Evolutionary conservation across 1,140 invertebrate species (phyloP).

Genomic region (Cotesia typhae): DNA sequence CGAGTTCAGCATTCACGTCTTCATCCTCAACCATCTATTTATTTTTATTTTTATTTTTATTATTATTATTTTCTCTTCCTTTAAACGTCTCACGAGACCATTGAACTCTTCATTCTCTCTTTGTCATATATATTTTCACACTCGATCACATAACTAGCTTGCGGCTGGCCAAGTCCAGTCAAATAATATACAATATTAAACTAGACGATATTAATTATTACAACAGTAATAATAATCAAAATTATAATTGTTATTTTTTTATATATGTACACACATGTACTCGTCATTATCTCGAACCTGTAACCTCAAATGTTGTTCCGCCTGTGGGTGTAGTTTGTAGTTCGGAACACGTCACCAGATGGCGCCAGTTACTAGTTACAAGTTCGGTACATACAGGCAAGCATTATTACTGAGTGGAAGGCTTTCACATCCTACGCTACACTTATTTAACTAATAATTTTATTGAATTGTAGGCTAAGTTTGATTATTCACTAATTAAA

Average conservation of each 20-base stretch:
- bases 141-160: neutral
- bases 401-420: constrained; percentile 49
- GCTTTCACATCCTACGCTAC: constrained; percentile 28
- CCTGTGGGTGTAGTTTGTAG: no score
- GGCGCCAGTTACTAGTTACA: neutral
- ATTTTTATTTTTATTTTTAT: neutral
- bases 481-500: constrained; percentile 18
- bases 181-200: neutral
- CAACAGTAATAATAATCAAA: no score
- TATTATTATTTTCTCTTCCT: constrained; percentile 1
- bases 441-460: no score
- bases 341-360: no score
- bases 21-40: neutral
- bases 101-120: constrained; percentile 32
- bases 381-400: constrained; percentile 47
- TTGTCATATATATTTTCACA: neutral
- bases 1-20: neutral
- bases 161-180: no score
- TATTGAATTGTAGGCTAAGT: constrained; percentile 13
- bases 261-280: no score
- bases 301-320: no score
- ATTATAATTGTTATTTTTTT: no score
- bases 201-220: no score
- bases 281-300: no score
- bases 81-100: constrained; percentile 32